Conservation (phyloP, 2,113 vertebrate species). For the Gymnorhina tibicen region DNA sequence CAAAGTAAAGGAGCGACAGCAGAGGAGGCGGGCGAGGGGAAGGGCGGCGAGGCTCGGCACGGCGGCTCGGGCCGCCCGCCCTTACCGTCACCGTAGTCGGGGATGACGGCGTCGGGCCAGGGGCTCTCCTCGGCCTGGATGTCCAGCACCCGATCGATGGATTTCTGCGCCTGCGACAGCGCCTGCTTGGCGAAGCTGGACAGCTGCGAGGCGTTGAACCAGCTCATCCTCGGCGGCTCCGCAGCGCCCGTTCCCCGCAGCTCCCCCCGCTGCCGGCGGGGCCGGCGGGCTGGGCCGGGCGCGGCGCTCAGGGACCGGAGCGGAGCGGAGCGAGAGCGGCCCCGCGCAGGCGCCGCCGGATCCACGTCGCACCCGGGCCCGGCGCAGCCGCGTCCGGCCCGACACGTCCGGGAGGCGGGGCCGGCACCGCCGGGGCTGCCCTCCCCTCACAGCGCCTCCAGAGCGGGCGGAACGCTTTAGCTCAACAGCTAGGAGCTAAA, state of each 20-base stretch:
- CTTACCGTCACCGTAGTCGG: constrained; percentile 80
- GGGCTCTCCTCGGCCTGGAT: constrained; percentile 87
- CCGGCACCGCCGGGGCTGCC: background rate
- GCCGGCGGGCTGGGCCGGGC: background rate
- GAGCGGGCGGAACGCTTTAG: background rate
- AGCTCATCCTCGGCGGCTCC: constrained; percentile 81
- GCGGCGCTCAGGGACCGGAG: background rate
- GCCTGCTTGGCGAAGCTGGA: constrained; percentile 98
- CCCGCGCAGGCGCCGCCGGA: constrained; percentile 20
- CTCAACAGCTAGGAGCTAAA: too few species aligned
- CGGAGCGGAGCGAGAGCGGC: background rate
- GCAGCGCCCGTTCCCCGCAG: background rate
- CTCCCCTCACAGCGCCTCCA: background rate
- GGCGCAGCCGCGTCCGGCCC: background rate
- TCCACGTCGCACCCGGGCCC: constrained; percentile 55
- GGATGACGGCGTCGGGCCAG: constrained; percentile 80
- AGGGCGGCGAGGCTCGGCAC: background rate
- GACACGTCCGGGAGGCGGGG: background rate
- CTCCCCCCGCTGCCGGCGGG: background rate
- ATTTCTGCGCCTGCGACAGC: constrained; percentile 94
- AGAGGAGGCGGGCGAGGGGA: too few species aligned
- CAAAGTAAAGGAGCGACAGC: background rate
- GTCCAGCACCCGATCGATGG: constrained; percentile 95
- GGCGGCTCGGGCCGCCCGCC: background rate
- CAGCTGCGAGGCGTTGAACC: constrained; percentile 97